Conservation (phyloP, 2,797 vertebrate genomes). For the Harpagifer antarcticus region DNA sequence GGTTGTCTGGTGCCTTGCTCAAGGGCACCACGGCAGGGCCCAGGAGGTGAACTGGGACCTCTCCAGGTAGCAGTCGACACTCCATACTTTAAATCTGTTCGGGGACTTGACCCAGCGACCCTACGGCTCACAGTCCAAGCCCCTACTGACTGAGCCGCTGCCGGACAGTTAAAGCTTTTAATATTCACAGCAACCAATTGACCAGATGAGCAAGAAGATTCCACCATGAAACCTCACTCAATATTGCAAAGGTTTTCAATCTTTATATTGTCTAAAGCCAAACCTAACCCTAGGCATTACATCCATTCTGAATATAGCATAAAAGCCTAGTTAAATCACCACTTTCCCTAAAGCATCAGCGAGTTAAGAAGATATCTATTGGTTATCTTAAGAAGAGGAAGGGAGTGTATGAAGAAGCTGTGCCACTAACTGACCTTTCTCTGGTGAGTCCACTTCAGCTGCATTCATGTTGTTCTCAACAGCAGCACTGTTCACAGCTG, state of each 20-base stretch:
- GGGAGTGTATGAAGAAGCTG: not conserved
- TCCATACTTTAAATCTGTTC: no score
- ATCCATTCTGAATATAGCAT: not conserved
- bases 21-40: no score
- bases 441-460: slow-evolving; percentile 81
- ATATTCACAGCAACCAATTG: not conserved
- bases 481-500: slow-evolving; percentile 80
- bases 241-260: not conserved
- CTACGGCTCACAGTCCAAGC: no score
- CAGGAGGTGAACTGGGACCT: no score
- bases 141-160: no score
- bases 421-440: slow-evolving; percentile 82
- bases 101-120: no score
- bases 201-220: not conserved
- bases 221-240: not conserved
- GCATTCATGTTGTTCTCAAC: slow-evolving; percentile 84
- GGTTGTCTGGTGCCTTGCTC: no score
- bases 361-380: not conserved
- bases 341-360: not conserved
- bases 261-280: no score
- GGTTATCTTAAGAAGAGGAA: not conserved
- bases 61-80: no score
- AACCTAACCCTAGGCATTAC: no score
- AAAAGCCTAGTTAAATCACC: not conserved
- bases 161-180: not conserved